phyloP scores from a whole-genome alignment of 2,113 vertebrate species.

The Antidorcas marsupialis region DNA sequence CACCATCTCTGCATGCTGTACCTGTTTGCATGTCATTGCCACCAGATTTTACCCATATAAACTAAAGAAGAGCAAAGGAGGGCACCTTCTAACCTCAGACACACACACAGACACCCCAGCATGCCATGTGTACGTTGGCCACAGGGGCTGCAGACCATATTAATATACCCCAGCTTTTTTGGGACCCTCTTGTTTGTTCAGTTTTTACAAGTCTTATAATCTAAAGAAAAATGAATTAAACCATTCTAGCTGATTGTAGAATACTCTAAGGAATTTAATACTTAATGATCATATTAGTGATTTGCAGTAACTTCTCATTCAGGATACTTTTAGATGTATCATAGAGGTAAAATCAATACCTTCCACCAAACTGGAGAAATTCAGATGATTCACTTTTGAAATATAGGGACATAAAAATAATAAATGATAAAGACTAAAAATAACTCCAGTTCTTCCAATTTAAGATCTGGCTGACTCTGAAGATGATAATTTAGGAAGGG shows the following conservation, averaged over 20 bases:
- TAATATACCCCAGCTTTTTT: neutral
- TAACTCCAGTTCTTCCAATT: neutral
- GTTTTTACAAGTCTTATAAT: conserved; percentile 25
- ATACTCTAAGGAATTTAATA: conserved; percentile 20
- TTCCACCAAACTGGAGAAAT: conserved; percentile 13
- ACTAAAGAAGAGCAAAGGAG: neutral
- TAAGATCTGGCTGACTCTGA: neutral
- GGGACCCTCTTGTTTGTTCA: neutral
- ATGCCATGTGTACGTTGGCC: neutral
- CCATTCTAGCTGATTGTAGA: conserved; percentile 18
- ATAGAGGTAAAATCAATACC: conserved; percentile 53
- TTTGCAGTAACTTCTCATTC: conserved; percentile 54
- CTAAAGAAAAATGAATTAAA: conserved; percentile 48
- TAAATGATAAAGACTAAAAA: neutral
- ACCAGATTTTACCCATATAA: neutral
- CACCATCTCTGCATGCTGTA: neutral
- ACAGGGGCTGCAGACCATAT: neutral
- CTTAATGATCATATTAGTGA: conserved; percentile 41
- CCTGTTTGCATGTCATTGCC: neutral
- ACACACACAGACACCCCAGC: too few species aligned
- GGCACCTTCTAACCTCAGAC: neutral
- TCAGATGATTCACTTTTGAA: conserved; percentile 28
- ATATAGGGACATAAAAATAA: neutral
- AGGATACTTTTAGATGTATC: conserved; percentile 44
- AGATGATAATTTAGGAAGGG: neutral